Base-by-base conservation (phyloP, 1,140 invertebrate genomes). In the Aricia agestis region DNA sequence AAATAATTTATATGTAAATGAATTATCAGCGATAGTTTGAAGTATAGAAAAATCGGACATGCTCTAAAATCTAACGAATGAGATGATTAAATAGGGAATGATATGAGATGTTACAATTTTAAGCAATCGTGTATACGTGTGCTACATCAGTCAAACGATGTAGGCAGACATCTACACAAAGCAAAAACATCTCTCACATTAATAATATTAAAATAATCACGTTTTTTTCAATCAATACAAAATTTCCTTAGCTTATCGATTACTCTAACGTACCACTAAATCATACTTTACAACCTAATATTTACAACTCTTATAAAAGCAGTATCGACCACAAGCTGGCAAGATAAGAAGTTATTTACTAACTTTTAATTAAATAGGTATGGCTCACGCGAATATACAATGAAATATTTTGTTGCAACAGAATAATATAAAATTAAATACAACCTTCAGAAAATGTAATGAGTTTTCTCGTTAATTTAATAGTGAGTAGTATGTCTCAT, bases 261-360 rank as follows among this genome's bases (percentile, higher is more conserved):
- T 72, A 71, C 65, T 52, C 69, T 72, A 76, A 69, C 71, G 74
- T 32, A 61, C 58, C 68, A 69, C 59, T 69, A 69, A 69, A 76
- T 77, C 32, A 78, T 72, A 77, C 75, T 82, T 83, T 69, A 69
- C 19, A 71, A 52, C 66, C 71, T 77, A 77, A 90, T 88, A 89
- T 89, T 86, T 89, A 88, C 84, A 89, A 82, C 78, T 80, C 74
- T 82, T 76, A 84, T 86, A 86, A 87, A 25, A 85, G 85, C 89
- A 89, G 87, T 89, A 84, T 86, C 84, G 85, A 87, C 88, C 84
- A 87, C 84, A 74, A 86, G 82, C 87, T 91, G 89, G 89, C 89
- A 91, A 91, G 89, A 91, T 87, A 81, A 83, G 78, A 81, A 83
- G 78, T 82, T 82, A 85, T 82, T 74, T 68, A 79, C 81, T 85